A percentile compares a stretch with the other conserved stretches of the same genome.
Evolutionary conservation across 2,113 vertebrate genomes (phyloP).

Genomic region (Brachirus orientalis): DNA sequence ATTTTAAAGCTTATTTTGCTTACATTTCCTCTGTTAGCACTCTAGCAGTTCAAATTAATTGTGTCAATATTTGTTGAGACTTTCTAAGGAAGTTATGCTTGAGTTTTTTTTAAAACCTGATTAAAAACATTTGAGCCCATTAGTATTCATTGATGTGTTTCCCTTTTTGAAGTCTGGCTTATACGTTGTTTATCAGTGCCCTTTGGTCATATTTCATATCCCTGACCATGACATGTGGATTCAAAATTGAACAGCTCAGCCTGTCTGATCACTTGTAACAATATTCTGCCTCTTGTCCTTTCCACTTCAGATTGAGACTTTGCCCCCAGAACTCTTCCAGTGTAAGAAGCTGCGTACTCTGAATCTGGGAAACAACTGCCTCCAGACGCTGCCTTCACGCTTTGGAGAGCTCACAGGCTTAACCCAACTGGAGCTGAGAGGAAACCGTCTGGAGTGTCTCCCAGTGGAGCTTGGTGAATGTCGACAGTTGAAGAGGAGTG

Average conservation of each 20-base stretch:
- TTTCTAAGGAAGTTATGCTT: too few species aligned
- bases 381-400: constrained; percentile 90
- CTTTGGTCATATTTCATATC: neutral
- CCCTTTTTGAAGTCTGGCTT: too few species aligned
- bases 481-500: constrained; percentile 89
- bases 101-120: too few species aligned
- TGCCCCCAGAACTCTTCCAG: constrained; percentile 96
- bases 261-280: neutral
- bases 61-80: neutral
- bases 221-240: constrained; percentile 4
- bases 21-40: constrained; percentile 8
- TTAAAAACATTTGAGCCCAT: too few species aligned
- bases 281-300: constrained; percentile 12
- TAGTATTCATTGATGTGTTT: too few species aligned
- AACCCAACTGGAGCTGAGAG: constrained; percentile 93
- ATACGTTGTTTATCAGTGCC: neutral
- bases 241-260: constrained; percentile 4
- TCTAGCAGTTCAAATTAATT: constrained; percentile 34
- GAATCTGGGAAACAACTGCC: constrained; percentile 94
- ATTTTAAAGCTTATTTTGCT: constrained; percentile 9
- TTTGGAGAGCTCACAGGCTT: constrained; percentile 92
- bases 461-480: constrained; percentile 96
- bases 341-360: constrained; percentile 94
- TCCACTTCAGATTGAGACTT: constrained; percentile 87
- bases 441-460: constrained; percentile 94